Base-by-base conservation (phyloP, 1,140 invertebrate genomes). In the Dreissena polymorpha region DNA sequence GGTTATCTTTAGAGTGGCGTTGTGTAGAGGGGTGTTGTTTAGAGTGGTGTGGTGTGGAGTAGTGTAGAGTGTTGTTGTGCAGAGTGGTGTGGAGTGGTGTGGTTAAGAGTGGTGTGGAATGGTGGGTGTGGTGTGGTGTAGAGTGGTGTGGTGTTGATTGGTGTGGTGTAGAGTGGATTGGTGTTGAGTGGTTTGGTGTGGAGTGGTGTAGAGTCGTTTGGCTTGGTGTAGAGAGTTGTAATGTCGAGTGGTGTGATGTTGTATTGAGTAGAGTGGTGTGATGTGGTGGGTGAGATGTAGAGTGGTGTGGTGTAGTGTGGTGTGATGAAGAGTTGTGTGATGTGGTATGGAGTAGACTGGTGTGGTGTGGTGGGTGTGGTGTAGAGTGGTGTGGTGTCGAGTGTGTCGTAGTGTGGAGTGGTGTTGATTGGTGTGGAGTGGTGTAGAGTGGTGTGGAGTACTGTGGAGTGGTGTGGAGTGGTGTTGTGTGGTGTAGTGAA, bases 131-230 rank as follows among this genome's bases (percentile, higher is more conserved):
- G n/a, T n/a, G n/a, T n/a, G n/a, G n/a, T n/a, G n/a, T n/a, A n/a
- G n/a, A n/a, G 49, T 67, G 64, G 75, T 27, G 51, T 67, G 29
- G 75, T 67, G 75, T 65, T 29, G 7, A 65, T 55, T 77, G 64
- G 27, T 14, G 75, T 64, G 51, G 60, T 67, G 25, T 77, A 77
- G 55, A 25, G 75, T 49, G 51, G 49, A 57, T 23, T 74, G 74
- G 53, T 74, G 79, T 75, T 27, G 57, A 63, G 70, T 74, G 74
- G 81, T 67, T 60, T 68, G 76, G 81, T 68, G 73, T 83, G 76
- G 60, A 67, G 72, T 67, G 69, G 73, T 21, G 21, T 53, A 83
- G 81, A 51, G 73, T 83, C 67, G 81, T 51, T 60, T 63, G 67
- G 63, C 69, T 57, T 83, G 76, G 72, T 49, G 72, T 77, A 67